Percentiles rank a stretch among this genome's conserved stretches.
Conservation (phyloP, 2,113 vertebrate genomes). For the Sphaerodactylus townsendi region DNA sequence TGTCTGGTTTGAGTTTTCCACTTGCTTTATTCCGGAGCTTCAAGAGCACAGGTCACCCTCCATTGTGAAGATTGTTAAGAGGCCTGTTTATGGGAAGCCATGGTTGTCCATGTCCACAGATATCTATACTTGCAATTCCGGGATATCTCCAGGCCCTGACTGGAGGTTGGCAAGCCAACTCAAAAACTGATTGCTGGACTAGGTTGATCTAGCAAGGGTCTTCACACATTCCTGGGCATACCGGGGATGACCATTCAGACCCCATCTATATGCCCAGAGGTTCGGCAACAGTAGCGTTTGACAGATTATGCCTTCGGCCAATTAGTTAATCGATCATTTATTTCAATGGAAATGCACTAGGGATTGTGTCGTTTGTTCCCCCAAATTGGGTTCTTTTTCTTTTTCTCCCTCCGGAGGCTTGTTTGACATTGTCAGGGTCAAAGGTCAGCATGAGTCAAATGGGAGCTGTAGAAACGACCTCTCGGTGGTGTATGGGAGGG, state of each 20-base stretch:
- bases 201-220: no score
- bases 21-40: neutral
- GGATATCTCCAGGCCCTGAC: no score
- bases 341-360: neutral
- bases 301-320: neutral
- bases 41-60: neutral
- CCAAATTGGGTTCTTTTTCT: slow-evolving; percentile 4
- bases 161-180: no score
- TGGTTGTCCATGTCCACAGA: no score
- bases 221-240: neutral
- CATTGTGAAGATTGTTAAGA: neutral
- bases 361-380: slow-evolving; percentile 13
- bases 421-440: slow-evolving; percentile 13
- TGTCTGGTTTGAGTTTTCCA: neutral
- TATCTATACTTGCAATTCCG: neutral
- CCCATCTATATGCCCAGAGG: neutral
- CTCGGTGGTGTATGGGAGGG: neutral
- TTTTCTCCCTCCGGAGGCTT: neutral
- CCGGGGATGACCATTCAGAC: neutral
- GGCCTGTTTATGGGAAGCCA: neutral
- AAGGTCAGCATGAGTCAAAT: slow-evolving; percentile 36
- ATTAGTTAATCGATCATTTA: neutral
- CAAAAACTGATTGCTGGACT: no score
- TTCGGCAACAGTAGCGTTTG: neutral
- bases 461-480: neutral